Conservation (phyloP, 2,888 invertebrate genomes). For the Drosophila macrospina region DNA sequence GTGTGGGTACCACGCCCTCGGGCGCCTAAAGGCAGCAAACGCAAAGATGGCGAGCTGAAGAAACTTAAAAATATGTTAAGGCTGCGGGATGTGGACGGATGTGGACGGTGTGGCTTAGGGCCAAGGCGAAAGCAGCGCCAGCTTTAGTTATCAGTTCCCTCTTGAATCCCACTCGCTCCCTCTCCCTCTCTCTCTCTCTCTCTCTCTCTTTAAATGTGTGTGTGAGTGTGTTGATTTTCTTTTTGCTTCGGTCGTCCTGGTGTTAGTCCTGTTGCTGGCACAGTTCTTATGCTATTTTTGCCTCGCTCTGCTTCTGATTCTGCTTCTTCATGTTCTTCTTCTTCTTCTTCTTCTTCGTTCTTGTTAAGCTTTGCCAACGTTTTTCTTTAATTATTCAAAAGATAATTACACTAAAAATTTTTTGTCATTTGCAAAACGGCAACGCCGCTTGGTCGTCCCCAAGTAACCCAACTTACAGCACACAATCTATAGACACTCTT, state of each 20-base stretch:
- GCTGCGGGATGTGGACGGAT: constrained; percentile 18
- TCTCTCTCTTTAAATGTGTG: constrained; percentile 15
- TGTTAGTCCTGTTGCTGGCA: constrained; percentile 52
- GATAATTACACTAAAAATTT: constrained; percentile 80
- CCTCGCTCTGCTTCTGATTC: constrained; percentile 33
- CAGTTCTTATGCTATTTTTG: constrained; percentile 52
- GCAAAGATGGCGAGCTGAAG: constrained; percentile 21
- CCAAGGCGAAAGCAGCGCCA: constrained; percentile 33
- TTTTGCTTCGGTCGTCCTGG: constrained; percentile 28
- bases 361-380: constrained; percentile 70
- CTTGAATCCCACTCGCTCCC: neutral
- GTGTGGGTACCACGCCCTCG: constrained; percentile 28
- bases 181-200: constrained; percentile 17
- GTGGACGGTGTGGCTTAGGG: constrained; percentile 12
- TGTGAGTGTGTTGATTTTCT: constrained; percentile 10
- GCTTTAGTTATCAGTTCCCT: constrained; percentile 53
- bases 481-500: constrained; percentile 68
- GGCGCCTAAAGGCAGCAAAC: constrained; percentile 31
- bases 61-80: constrained; percentile 69
- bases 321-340: neutral
- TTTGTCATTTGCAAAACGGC: constrained; percentile 64
- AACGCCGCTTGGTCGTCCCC: constrained; percentile 41
- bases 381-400: constrained; percentile 83
- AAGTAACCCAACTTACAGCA: constrained; percentile 60
- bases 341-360: constrained; percentile 13